These are phyloP conservation scores for Drepanosiphum platanoidis DNA, from an alignment of 2,888 invertebrate species.

Conservation along the genomic window DNA sequence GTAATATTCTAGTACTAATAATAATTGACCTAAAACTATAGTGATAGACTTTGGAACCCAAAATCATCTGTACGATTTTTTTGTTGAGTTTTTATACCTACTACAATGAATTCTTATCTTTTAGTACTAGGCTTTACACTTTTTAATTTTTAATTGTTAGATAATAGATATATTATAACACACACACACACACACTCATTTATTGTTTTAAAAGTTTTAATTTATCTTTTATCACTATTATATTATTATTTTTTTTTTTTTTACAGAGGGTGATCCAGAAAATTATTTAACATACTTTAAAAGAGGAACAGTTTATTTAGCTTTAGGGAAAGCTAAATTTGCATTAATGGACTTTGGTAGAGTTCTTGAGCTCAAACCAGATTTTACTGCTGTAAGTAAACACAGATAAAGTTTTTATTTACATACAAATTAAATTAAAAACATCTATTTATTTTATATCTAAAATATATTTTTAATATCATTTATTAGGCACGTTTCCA, in stretches of 20 bases:
- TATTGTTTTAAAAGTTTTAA: too few species aligned
- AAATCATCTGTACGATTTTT: background rate
- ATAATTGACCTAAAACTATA: too few species aligned
- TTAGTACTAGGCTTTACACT: background rate
- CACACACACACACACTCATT: too few species aligned
- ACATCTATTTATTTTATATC: constrained; percentile 13
- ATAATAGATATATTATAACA: too few species aligned
- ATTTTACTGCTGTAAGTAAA: constrained; percentile 85
- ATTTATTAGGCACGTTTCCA: constrained; percentile 75
- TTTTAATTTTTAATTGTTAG: background rate
- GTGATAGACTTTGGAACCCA: too few species aligned
- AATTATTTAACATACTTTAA: constrained; percentile 97
- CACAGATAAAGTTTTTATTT: background rate
- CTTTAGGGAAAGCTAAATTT: constrained; percentile 93
- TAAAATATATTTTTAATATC: constrained; percentile 4
- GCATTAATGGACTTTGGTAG: constrained; percentile 93
- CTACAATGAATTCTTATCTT: background rate
- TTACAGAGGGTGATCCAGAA: constrained; percentile 90
- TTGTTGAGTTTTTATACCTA: background rate
- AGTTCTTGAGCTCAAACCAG: constrained; percentile 92
- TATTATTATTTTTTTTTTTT: constrained; percentile 1
- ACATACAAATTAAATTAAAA: constrained; percentile 11
- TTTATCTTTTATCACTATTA: background rate
- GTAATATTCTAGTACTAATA: too few species aligned
- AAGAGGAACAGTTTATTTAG: constrained; percentile 94